Evolutionary conservation across 2,113 vertebrate genomes (phyloP), one percentile per base, ranked within the genome.

Genomic region (Rhinolophus sinicus): DNA sequence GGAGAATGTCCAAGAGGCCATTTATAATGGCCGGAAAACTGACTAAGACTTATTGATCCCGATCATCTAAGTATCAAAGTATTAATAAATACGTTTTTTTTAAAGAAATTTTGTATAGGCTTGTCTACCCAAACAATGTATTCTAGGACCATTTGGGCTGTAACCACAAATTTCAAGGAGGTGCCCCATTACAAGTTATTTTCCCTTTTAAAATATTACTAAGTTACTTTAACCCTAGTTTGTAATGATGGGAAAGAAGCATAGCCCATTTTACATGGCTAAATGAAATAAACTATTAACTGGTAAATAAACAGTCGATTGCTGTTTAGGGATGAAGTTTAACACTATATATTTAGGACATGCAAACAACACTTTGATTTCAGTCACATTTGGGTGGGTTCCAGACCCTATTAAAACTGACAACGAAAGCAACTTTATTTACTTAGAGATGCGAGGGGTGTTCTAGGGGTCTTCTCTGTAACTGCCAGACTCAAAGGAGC

Each of bases 401-500:
- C 92, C 96, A 98, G 92, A 91, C 40, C 88, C 86, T 95, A 90
- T 97, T 97, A 94, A 97, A 97, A 72, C 30, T 90, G 33, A 94
- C 33, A 93, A 64, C 62, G 93, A 56, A 91, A 76, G 85, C 69
- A 84, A 50, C 52, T 97, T 95, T 65, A 24, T 85, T 98, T 95
- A 84, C 89, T 87, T 83, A 93, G 80, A 96, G 72, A 72, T 35
- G 18, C 60, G 77, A 98, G 30, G 78, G 85, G 52, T 96, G 60
- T 95, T 98, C 84, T 70, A 44, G 28, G 70, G 92, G 93, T 96
- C 60, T 50, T 96, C 50, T 95, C 94, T 75, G 5, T 94, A 90
- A 60, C 81, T 47, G 44, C 92, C 84, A 64, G 90, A 94, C 97
- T 98, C 98, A 85, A 69, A 94, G 97, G 97, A 97, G 95, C 89